Conservation (phyloP, 2,113 vertebrate genomes). For the Sturnira hondurensis region DNA sequence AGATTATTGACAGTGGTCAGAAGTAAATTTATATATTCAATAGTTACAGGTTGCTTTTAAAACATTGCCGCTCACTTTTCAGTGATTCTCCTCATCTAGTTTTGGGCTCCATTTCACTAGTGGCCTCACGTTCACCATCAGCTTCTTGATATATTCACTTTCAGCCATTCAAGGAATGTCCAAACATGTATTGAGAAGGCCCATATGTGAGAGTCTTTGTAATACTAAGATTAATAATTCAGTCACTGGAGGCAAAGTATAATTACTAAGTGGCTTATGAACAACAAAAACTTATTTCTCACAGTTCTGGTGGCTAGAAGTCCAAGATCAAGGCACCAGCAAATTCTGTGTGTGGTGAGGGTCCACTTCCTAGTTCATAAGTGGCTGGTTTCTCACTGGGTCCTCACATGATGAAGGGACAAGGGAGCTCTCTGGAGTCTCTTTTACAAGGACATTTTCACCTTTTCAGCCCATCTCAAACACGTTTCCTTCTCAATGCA, state of each 20-base stretch:
- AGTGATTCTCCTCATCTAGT: background rate
- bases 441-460: background rate
- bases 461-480: background rate
- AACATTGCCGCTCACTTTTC: background rate
- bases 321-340: background rate
- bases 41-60: background rate
- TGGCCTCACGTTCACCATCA: background rate
- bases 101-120: background rate
- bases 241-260: background rate
- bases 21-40: background rate
- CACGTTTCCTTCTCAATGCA: background rate
- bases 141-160: background rate
- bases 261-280: background rate
- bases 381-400: background rate
- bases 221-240: background rate
- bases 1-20: background rate
- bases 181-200: background rate
- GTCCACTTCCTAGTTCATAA: background rate
- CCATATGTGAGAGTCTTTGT: background rate
- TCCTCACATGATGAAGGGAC: background rate
- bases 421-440: background rate
- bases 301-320: background rate
- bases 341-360: background rate
- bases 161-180: background rate
- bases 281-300: background rate